These are phyloP conservation scores for Heteropelma amictum DNA, from an alignment of 2,888 invertebrate genomes.

Conservation along the genomic window DNA sequence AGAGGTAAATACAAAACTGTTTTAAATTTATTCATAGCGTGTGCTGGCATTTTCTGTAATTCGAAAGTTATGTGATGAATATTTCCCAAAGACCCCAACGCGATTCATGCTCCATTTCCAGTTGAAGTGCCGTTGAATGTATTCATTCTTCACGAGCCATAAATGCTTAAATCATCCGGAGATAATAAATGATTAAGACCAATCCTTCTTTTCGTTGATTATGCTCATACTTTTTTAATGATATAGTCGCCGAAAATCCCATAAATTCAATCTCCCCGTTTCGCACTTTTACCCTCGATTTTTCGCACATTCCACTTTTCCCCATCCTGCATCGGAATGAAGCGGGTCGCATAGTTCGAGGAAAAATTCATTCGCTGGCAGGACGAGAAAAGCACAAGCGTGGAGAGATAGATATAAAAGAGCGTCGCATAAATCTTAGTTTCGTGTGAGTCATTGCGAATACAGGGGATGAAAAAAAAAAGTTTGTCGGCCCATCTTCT, in stretches of 20 bases:
- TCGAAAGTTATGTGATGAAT: no score
- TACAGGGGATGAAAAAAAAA: constrained; percentile 28
- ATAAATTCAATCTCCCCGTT: constrained; percentile 19
- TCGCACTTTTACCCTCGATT: constrained; percentile 41
- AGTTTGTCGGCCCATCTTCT: constrained; percentile 28
- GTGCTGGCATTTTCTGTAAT: no score
- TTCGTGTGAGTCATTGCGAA: constrained; percentile 42
- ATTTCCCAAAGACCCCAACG: no score
- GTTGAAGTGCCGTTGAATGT: neutral
- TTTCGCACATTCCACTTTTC: neutral
- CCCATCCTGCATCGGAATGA: neutral
- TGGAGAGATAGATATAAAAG: constrained; percentile 4
- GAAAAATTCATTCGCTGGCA: constrained; percentile 36
- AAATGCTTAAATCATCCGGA: no score
- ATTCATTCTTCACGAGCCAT: neutral
- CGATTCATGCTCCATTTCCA: neutral
- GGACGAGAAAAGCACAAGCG: constrained; percentile 7
- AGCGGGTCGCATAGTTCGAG: neutral
- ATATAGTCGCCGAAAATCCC: constrained; percentile 22
- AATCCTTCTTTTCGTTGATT: neutral
- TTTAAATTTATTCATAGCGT: no score
- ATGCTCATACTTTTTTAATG: neutral
- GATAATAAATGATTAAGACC: no score
- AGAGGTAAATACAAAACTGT: no score
- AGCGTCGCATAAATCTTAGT: constrained; percentile 47